Conservation (phyloP, 2,888 invertebrate genomes). For the Drosophila cognata region DNA sequence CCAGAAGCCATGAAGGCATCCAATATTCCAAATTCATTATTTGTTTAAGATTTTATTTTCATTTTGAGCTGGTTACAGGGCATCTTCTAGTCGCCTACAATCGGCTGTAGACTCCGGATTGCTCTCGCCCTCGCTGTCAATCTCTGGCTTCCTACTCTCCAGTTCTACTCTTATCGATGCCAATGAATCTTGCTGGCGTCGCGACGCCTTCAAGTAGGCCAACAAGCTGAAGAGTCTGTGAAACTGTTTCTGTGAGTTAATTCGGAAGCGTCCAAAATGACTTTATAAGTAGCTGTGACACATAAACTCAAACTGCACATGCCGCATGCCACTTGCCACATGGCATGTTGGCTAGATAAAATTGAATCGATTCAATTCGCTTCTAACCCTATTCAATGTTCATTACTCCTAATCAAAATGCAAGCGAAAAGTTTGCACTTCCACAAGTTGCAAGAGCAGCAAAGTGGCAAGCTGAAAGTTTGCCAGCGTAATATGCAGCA, state of each 20-base stretch:
- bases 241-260: constrained; percentile 55
- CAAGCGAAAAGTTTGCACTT: constrained; percentile 63
- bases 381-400: constrained; percentile 56
- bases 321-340: constrained; percentile 17
- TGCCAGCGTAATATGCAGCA: constrained; percentile 17
- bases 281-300: constrained; percentile 75
- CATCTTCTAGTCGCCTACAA: background rate
- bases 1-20: background rate
- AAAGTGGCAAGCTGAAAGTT: constrained; percentile 43
- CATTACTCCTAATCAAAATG: constrained; percentile 71
- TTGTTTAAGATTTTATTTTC: background rate
- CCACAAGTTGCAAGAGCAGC: constrained; percentile 39
- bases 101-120: too few species aligned
- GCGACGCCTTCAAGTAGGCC: constrained; percentile 62
- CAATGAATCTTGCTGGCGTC: constrained; percentile 66
- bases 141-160: background rate
- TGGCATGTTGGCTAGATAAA: constrained; percentile 32
- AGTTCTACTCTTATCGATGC: constrained; percentile 53
- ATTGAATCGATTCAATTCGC: constrained; percentile 43
- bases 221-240: constrained; percentile 24
- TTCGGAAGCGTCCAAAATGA: constrained; percentile 60
- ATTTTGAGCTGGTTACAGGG: background rate
- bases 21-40: background rate
- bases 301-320: constrained; percentile 45
- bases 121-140: background rate